A percentile compares a stretch with the other conserved stretches of the same genome.
These are phyloP conservation scores for Callorhinus ursinus DNA, from an alignment of 2,113 vertebrate species.

Conservation along the genomic window DNA sequence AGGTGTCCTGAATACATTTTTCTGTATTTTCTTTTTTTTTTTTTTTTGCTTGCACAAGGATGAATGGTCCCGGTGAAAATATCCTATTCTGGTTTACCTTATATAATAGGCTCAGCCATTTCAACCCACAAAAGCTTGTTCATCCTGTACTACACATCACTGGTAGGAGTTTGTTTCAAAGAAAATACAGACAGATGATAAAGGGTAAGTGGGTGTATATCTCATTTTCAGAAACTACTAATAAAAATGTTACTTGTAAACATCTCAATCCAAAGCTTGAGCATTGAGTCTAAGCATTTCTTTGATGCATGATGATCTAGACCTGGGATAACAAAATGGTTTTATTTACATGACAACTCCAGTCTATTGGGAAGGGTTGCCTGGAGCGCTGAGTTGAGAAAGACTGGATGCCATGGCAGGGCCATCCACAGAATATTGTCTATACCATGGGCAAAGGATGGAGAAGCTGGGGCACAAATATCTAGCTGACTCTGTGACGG, in stretches of 20 bases:
- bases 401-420: background rate
- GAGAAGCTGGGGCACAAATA: background rate
- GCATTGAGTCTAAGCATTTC: background rate
- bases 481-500: background rate
- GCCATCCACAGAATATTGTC: background rate
- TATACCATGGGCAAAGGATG: background rate
- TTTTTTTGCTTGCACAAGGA: background rate
- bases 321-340: background rate
- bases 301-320: background rate
- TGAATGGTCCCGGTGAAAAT: background rate
- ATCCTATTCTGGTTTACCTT: background rate
- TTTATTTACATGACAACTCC: background rate
- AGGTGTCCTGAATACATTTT: background rate
- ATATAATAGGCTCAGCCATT: background rate
- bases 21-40: background rate
- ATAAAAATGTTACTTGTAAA: conserved; percentile 39
- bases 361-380: background rate
- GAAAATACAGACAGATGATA: background rate
- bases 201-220: background rate
- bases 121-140: background rate
- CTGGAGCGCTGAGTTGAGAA: background rate
- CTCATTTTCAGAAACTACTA: background rate
- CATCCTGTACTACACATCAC: background rate
- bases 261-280: background rate
- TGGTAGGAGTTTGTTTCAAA: background rate